phyloP scores from a whole-genome alignment of 2,888 invertebrate species.

The Catocala fraxini region DNA sequence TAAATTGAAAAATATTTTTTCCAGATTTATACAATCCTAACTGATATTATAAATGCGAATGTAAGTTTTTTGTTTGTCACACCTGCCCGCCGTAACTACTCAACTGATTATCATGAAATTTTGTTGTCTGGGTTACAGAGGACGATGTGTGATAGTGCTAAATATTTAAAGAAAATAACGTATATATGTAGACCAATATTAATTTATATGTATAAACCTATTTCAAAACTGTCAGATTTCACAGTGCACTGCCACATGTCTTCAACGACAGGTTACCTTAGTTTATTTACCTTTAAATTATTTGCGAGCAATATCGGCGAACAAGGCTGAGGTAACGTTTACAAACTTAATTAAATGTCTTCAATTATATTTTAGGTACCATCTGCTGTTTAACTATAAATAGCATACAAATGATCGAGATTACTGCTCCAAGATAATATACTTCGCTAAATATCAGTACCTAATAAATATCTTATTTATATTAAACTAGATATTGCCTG shows the following conservation, averaged over 20 bases:
- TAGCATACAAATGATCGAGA: constrained; percentile 20
- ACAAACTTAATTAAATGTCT: constrained; percentile 34
- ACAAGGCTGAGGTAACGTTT: constrained; percentile 30
- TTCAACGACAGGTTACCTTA: constrained; percentile 32
- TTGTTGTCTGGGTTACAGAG: no score
- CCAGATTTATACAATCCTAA: no score
- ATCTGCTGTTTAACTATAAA: constrained; percentile 34
- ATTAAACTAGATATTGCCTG: no score
- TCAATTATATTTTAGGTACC: constrained; percentile 28
- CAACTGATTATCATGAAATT: no score
- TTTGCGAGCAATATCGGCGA: constrained; percentile 31
- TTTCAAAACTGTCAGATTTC: background rate
- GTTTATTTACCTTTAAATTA: constrained; percentile 43
- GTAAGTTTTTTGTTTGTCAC: no score
- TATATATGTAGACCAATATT: no score
- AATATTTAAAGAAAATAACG: no score
- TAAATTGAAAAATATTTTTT: no score
- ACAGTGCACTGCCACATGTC: constrained; percentile 21
- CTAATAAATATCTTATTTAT: constrained; percentile 12
- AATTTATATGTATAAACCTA: background rate
- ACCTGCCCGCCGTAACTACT: no score
- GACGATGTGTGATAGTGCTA: no score
- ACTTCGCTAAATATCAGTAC: background rate
- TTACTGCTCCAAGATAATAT: constrained; percentile 11
- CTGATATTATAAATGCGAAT: no score